Base-by-base conservation (phyloP, 2,888 invertebrate genomes). In the Cephus rjabovi region DNA sequence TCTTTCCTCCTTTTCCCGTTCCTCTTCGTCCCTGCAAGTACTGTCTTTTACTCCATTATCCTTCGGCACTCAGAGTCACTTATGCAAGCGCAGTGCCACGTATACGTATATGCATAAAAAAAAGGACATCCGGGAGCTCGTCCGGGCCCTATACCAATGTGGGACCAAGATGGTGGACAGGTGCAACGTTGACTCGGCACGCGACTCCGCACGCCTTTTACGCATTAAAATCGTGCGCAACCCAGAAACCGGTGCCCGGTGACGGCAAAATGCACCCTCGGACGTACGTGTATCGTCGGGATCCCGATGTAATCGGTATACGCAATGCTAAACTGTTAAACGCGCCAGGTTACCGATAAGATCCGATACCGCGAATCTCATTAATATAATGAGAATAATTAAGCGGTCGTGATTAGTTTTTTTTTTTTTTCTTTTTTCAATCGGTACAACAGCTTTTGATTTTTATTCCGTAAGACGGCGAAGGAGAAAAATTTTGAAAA, bases 81-180 rank as follows among this genome's bases (percentile, higher is more conserved):
- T 40, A 23, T 23, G 40, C 23, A 40, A 40, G 40, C 40, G 40
- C 40, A 15, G 15, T 40, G 40, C 40, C 37, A 37, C 37, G 6
- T 70, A 15, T 70, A 31, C 3, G n/a, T 30, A 12, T 30, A 4
- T n/a, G 9, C 6, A 15, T 9, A 15, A 12, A 30, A 15, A 33
- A 33, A 70, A 33, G 11, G 70, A n/a, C 31, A 70, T 70, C 12
- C 70, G 70, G 31, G 70, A 33, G 11, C 70, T 12, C 31, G 31
- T 33, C 31, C 9, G 31, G 4, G 70, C 70, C 12, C 70, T 33
- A 30, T 30, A 33, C 70, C 70, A 73, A 79, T 81, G 83, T 80
- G 84, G 81, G 76, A 85, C 83, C 84, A 87, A 87, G 86, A 87
- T 84, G 86, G 86, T 83, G 83, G 87, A 89, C 89, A 89, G 89